phyloP scores from a whole-genome alignment of 2,888 invertebrate genomes.

The Nomada lathburiana region DNA sequence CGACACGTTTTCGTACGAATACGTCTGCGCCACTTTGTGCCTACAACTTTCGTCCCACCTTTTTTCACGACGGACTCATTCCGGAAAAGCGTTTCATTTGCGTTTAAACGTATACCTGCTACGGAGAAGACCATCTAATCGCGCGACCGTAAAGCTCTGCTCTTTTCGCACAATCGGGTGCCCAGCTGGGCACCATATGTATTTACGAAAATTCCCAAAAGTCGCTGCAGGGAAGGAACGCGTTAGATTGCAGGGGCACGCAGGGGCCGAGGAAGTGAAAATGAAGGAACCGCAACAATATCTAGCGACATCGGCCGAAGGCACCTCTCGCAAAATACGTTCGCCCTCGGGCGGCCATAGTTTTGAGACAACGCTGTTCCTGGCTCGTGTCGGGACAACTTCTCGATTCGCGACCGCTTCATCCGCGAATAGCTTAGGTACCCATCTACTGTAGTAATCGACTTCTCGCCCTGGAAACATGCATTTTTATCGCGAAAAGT shows the following conservation, averaged over 20 bases:
- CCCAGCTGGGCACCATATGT: no score
- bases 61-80: background rate
- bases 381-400: background rate
- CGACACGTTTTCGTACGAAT: background rate
- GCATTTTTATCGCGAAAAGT: conserved; percentile 18
- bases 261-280: background rate
- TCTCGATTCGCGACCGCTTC: background rate
- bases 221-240: no score
- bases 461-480: background rate
- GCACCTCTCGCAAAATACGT: background rate
- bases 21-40: background rate
- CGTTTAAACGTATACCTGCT: no score
- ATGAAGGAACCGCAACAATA: no score
- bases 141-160: background rate
- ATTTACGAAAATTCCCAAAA: no score
- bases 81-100: no score
- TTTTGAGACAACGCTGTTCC: no score
- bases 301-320: no score
- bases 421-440: no score
- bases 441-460: no score
- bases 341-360: background rate
- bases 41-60: background rate
- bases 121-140: background rate
- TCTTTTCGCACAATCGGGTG: no score
- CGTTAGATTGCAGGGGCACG: no score